Conservation (phyloP, 2,113 vertebrate genomes). For the Cavia porcellus region DNA sequence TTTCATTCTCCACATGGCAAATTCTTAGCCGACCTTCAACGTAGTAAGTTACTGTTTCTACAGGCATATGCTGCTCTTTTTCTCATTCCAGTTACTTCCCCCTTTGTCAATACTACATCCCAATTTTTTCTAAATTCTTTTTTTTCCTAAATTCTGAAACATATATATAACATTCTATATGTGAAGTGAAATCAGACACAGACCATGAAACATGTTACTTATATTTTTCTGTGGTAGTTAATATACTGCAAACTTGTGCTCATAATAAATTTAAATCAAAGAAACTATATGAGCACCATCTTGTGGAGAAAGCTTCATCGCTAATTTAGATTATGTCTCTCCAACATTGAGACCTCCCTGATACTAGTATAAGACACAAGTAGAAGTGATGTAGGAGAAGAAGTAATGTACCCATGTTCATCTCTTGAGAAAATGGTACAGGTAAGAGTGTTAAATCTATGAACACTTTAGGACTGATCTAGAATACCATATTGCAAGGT, state of each 20-base stretch:
- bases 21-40: background rate
- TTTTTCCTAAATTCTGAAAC: slow-evolving; percentile 62
- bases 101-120: background rate
- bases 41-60: background rate
- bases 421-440: slow-evolving; percentile 22
- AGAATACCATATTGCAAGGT: background rate
- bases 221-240: slow-evolving; percentile 48
- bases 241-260: slow-evolving; percentile 44
- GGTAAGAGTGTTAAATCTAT: slow-evolving; percentile 7
- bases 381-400: background rate
- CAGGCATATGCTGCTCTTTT: background rate
- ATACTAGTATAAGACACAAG: background rate
- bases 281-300: slow-evolving; percentile 4
- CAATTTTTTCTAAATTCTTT: too few species aligned
- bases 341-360: background rate
- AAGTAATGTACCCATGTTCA: background rate
- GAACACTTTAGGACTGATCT: background rate
- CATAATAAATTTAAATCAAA: slow-evolving; percentile 32
- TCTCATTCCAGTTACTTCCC: background rate
- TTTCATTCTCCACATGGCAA: background rate
- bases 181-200: slow-evolving; percentile 44
- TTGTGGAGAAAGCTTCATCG: slow-evolving; percentile 50
- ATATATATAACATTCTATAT: slow-evolving; percentile 4
- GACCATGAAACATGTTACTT: slow-evolving; percentile 60
- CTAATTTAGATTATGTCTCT: background rate